phyloP scores from a whole-genome alignment of 2,888 invertebrate genomes.

The Leptinotarsa rubiginosa region DNA sequence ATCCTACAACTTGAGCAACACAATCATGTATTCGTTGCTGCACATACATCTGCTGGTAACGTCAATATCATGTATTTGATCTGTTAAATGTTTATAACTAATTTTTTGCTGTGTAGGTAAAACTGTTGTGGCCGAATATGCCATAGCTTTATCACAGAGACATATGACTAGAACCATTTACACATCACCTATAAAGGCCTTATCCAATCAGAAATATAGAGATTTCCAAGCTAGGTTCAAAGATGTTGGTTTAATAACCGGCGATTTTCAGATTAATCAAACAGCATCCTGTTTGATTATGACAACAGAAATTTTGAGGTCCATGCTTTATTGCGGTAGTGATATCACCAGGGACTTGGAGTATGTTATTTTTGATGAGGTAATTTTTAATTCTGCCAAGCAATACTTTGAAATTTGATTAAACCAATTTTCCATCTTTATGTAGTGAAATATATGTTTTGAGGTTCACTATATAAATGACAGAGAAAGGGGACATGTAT shows the following conservation, averaged over 20 bases:
- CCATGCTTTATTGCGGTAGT: slow-evolving; percentile 95
- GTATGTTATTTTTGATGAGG: slow-evolving; percentile 99
- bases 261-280: slow-evolving; percentile 95
- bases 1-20: slow-evolving; percentile 93
- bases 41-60: slow-evolving; percentile 96
- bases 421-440: background rate
- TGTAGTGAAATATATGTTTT: slow-evolving; percentile 8
- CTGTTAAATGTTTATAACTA: background rate
- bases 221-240: slow-evolving; percentile 95
- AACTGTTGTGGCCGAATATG: slow-evolving; percentile 99
- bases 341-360: slow-evolving; percentile 96
- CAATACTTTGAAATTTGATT: background rate
- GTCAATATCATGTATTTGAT: background rate
- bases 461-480: slow-evolving; percentile 96
- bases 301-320: slow-evolving; percentile 98
- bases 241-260: slow-evolving; percentile 93
- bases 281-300: slow-evolving; percentile 96
- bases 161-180: slow-evolving; percentile 95
- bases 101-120: slow-evolving; percentile 68
- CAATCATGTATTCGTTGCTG: slow-evolving; percentile 97
- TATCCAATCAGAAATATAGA: slow-evolving; percentile 98
- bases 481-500: slow-evolving; percentile 90
- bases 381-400: slow-evolving; percentile 34
- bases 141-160: slow-evolving; percentile 93
- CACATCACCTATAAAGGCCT: slow-evolving; percentile 98